Evolutionary conservation across 2,113 vertebrate genomes (phyloP), one percentile per base, ranked within the genome.

Genomic region (Paracanthobrama guichenoti): DNA sequence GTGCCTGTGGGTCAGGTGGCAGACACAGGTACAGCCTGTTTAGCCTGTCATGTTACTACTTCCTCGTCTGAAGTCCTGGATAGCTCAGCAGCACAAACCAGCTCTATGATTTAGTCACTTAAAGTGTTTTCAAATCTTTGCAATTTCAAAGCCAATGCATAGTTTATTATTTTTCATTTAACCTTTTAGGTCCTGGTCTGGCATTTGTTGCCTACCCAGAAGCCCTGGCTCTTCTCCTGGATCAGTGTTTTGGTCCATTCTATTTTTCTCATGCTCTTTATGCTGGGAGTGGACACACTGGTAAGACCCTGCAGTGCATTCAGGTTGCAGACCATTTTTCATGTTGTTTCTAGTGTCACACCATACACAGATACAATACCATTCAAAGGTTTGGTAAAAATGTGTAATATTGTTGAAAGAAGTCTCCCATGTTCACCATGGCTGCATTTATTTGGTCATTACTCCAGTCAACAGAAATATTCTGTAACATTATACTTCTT

Each of bases 241-340:
- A 57, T 96, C 95, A 0, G 91, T 92, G 22, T 94, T 96, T 88
- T 96, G 95, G 95, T 93, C 95, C 86, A 93, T 96, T 82, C 81
- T 96, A 76, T 96, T 96, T 96, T 95, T 90, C 88, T 96, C 85
- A 96, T 96, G 95, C 92, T 96, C 11, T 95, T 96, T 66, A 95
- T 95, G 90, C 85, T 96, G 62, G 95, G 95, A 35, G 75, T 96
- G 9, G 95, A 96, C 86, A 96, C 95, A 26, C 88, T 96, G 91
- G 95, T 96, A 90, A 93, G 89, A 59, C 14, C 7, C 57, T 81
- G 24, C 53, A 24, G 57, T 72, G 50, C 0, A 50, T n/a, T n/a
- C 14, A 31, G 10, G 35, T 9, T 6, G 13, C 42, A 73, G 42
- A 48, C n/a, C 3, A 66, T 35, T 66, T 46, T 53, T 53, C 16